These are phyloP conservation scores for Azorinus chamasolen DNA, from an alignment of 2,888 invertebrate species.

Conservation along the genomic window DNA sequence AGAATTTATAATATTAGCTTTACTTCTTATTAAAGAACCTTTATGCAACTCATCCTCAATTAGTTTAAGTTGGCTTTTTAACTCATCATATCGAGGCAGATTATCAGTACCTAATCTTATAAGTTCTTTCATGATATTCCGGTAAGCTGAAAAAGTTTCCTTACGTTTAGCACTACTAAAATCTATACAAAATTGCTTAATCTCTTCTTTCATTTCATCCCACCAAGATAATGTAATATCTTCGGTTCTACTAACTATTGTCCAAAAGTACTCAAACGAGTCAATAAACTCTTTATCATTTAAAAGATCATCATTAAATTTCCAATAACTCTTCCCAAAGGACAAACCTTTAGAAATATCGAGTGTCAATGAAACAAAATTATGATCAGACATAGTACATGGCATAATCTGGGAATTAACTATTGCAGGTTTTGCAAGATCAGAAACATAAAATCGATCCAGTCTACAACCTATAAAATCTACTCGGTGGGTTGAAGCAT, in stretches of 20 bases:
- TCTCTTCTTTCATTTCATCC: slow-evolving; percentile 26
- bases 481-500: too few species aligned
- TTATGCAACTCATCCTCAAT: slow-evolving; percentile 13
- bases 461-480: too few species aligned
- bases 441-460: too few species aligned
- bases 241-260: slow-evolving; percentile 22
- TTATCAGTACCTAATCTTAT: too few species aligned
- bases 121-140: too few species aligned
- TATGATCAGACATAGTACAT: slow-evolving; percentile 34
- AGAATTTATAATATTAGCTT: slow-evolving; percentile 9
- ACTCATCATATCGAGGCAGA: too few species aligned
- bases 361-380: slow-evolving; percentile 20
- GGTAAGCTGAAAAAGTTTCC: too few species aligned
- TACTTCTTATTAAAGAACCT: slow-evolving; percentile 27
- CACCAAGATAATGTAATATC: slow-evolving; percentile 21
- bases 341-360: slow-evolving; percentile 6
- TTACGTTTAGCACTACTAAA: too few species aligned
- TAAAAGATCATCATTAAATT: slow-evolving; percentile 30
- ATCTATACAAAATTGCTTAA: not conserved
- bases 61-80: slow-evolving; percentile 4
- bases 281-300: slow-evolving; percentile 23
- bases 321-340: slow-evolving; percentile 40
- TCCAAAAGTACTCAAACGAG: slow-evolving; percentile 34
- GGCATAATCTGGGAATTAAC: slow-evolving; percentile 1
- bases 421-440: too few species aligned